Evolutionary conservation across 2,797 vertebrate species (phyloP).

Genomic region (Anguilla pacifica): DNA sequence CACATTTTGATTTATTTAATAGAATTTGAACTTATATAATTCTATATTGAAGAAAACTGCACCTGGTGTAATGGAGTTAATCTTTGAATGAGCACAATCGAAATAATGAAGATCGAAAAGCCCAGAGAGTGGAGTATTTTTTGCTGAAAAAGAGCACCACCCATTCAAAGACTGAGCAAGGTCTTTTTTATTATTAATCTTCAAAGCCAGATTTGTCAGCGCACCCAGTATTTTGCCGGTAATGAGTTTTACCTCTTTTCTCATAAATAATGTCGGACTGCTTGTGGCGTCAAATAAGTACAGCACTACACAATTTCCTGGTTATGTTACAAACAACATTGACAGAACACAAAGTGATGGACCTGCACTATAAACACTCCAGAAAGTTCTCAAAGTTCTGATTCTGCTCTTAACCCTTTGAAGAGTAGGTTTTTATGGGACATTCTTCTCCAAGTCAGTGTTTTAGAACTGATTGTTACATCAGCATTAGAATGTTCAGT

Average conservation of each 20-base stretch:
- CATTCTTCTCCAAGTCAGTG: too few relatives aligned
- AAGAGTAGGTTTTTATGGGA: too few relatives aligned
- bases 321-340: too few relatives aligned
- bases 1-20: not conserved
- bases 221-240: not conserved
- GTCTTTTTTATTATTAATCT: not conserved
- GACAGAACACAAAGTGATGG: too few relatives aligned
- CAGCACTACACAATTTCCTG: not conserved
- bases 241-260: not conserved
- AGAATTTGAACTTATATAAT: not conserved
- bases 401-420: not conserved
- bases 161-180: not conserved
- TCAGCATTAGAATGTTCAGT: too few relatives aligned
- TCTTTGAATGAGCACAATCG: not conserved
- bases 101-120: not conserved
- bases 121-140: not conserved
- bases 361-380: too few relatives aligned
- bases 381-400: too few relatives aligned
- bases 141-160: not conserved
- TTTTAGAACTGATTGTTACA: too few relatives aligned
- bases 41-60: not conserved
- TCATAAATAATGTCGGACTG: not conserved
- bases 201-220: not conserved
- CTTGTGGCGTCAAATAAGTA: not conserved
- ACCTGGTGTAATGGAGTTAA: not conserved